Evolutionary conservation across 2,888 invertebrate species (phyloP).

Genomic region (Erebia palarica): DNA sequence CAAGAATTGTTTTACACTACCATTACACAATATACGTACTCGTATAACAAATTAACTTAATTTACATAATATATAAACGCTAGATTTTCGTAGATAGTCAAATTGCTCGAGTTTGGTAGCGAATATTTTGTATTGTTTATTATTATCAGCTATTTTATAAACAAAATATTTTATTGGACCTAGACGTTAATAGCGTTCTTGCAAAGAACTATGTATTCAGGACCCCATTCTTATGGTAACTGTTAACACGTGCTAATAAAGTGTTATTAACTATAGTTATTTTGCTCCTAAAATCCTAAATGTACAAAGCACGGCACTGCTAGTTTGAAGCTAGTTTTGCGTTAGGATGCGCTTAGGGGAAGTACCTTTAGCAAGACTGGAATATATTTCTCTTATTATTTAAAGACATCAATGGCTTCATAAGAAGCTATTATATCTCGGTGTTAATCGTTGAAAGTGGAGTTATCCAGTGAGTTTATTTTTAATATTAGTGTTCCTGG

Average conservation of each 20-base stretch:
- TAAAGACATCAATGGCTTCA: constrained; percentile 31
- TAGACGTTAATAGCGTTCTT: constrained; percentile 49
- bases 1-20: constrained; percentile 24
- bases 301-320: constrained; percentile 71
- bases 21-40: constrained; percentile 12
- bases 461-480: constrained; percentile 41
- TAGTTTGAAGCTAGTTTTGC: constrained; percentile 61
- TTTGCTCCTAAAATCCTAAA: constrained; percentile 75
- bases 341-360: constrained; percentile 56
- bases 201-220: constrained; percentile 45
- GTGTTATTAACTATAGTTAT: constrained; percentile 39
- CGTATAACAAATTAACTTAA: constrained; percentile 40
- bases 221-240: constrained; percentile 43
- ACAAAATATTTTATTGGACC: constrained; percentile 55
- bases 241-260: constrained; percentile 32
- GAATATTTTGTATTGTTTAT: constrained; percentile 61
- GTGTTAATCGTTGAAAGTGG: constrained; percentile 28
- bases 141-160: constrained; percentile 64
- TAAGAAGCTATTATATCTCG: constrained; percentile 23
- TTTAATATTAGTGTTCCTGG: constrained; percentile 43
- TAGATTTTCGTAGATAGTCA: constrained; percentile 67
- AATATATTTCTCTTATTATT: constrained; percentile 51
- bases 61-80: constrained; percentile 64
- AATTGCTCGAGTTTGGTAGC: constrained; percentile 64
- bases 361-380: constrained; percentile 56